These are phyloP conservation scores for Heteromormyrus szaboi DNA, from an alignment of 2,797 vertebrate genomes.

Conservation along the genomic window DNA sequence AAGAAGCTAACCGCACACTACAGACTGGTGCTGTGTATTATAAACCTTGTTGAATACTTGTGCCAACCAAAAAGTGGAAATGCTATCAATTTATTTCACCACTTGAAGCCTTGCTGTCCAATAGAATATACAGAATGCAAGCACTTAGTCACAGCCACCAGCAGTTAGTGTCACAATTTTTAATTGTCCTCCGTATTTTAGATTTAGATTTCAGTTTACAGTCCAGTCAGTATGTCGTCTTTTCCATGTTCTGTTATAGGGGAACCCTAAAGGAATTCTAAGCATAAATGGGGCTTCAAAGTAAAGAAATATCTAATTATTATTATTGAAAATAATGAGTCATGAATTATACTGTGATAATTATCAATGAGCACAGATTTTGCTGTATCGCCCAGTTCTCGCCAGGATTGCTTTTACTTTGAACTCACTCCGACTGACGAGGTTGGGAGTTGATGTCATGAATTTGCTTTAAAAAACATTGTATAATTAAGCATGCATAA, in stretches of 20 bases:
- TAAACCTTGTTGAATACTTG: background rate
- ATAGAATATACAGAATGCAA: background rate
- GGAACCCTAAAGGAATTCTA: background rate
- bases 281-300: background rate
- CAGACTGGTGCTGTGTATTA: background rate
- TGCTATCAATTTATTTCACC: background rate
- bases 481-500: background rate
- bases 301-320: background rate
- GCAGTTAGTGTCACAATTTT: background rate
- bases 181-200: background rate
- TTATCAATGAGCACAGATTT: background rate
- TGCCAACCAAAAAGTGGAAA: background rate
- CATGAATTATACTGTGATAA: background rate
- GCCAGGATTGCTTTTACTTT: background rate
- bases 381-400: background rate
- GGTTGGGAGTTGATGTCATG: background rate
- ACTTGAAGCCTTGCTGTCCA: background rate
- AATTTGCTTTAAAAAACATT: background rate
- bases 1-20: background rate
- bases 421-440: background rate
- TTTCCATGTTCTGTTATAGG: background rate
- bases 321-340: background rate
- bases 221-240: background rate
- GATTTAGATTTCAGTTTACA: background rate
- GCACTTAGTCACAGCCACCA: background rate